Conservation (phyloP, 2,888 invertebrate genomes). For the Drymonia ruficornis region DNA sequence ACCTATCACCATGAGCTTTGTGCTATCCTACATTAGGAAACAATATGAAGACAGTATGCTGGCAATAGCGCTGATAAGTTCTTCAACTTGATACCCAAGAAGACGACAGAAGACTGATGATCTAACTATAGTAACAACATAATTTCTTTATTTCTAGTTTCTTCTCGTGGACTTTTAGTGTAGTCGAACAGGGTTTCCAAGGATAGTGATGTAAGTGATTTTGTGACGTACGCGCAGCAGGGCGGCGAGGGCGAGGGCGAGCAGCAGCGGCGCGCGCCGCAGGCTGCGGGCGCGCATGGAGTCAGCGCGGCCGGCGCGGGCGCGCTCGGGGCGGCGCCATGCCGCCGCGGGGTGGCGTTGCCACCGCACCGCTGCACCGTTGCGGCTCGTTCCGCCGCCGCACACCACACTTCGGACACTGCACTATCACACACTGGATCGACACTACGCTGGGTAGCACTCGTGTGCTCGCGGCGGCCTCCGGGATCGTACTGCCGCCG, state of each 20-base stretch:
- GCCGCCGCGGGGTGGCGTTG: conserved; percentile 42
- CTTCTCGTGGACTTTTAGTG: too few relatives aligned
- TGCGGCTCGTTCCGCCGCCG: conserved; percentile 28
- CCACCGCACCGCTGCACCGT: conserved; percentile 26
- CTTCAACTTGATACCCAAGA: too few relatives aligned
- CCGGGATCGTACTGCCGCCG: conserved; percentile 57
- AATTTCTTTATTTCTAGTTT: too few relatives aligned
- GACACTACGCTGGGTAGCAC: conserved; percentile 14
- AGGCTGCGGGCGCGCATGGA: conserved; percentile 72
- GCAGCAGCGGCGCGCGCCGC: conserved; percentile 74
- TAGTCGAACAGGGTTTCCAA: conserved; percentile 5
- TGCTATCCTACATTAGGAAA: background rate
- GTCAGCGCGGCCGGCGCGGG: conserved; percentile 59
- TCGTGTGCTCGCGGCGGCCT: conserved; percentile 66
- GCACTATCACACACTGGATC: conserved; percentile 16
- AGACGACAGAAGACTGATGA: too few relatives aligned
- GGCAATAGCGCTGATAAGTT: too few relatives aligned
- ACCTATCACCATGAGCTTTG: background rate
- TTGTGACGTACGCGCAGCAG: conserved; percentile 69
- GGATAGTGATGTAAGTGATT: conserved; percentile 11
- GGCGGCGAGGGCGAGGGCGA: conserved; percentile 74
- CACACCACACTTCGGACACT: conserved; percentile 37
- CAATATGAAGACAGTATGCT: too few relatives aligned
- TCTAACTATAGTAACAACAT: too few relatives aligned
- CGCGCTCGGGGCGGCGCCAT: conserved; percentile 59